These are phyloP conservation scores for Blomia tropicalis DNA, from an alignment of 2,888 invertebrate genomes.

Conservation along the genomic window DNA sequence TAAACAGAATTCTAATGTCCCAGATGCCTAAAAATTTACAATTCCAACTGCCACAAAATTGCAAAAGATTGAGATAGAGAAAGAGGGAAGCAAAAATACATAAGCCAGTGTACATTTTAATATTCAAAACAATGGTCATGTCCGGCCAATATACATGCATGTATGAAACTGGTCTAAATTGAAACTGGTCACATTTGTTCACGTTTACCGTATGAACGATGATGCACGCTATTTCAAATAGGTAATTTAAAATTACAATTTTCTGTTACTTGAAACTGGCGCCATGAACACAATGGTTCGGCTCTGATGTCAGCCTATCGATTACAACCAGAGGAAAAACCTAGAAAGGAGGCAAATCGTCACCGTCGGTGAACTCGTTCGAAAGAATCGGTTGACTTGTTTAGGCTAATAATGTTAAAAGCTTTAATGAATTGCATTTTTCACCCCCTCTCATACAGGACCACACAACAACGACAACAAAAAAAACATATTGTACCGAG, in stretches of 20 bases:
- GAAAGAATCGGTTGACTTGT: neutral
- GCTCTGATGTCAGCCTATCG: neutral
- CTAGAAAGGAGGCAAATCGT: no score
- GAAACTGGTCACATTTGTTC: slow-evolving; percentile 8
- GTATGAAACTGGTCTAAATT: slow-evolving; percentile 4
- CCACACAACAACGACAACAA: no score
- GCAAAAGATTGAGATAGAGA: no score
- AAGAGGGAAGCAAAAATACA: no score
- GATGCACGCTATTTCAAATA: neutral
- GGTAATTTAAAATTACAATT: slow-evolving; percentile 8
- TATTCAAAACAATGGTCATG: slow-evolving; percentile 14
- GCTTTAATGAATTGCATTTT: slow-evolving; percentile 1
- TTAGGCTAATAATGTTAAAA: neutral
- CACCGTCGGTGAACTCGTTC: no score
- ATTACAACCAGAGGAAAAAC: neutral
- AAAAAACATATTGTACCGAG: no score
- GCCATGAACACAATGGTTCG: neutral
- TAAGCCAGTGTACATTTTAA: neutral
- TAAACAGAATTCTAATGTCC: no score
- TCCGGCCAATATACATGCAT: neutral
- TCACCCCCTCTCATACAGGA: no score
- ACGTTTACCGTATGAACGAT: no score
- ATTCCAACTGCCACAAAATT: no score
- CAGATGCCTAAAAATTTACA: no score
- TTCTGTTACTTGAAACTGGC: neutral